Conservation (phyloP, 1,140 invertebrate genomes). For the Rhagoletis pomonella region DNA sequence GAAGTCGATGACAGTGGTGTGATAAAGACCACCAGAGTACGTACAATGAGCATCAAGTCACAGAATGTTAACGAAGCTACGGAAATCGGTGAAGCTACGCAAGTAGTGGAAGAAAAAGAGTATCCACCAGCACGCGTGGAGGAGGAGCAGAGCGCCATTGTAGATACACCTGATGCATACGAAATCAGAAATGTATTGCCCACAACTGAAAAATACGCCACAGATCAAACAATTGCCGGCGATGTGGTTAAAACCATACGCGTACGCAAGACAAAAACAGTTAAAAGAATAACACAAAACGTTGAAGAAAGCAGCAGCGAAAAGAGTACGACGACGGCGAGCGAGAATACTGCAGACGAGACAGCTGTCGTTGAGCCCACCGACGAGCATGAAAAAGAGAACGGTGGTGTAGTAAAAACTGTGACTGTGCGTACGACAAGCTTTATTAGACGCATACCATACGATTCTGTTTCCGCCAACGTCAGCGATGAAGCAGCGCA, state of each 20-base stretch:
- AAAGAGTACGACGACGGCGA: conserved; percentile 11
- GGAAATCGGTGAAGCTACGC: background rate
- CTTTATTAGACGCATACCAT: conserved; percentile 61
- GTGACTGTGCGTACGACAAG: conserved; percentile 70
- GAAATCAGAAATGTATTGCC: background rate
- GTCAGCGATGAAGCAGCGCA: background rate
- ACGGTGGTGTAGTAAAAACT: conserved; percentile 69
- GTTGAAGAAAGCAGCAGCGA: conserved; percentile 61
- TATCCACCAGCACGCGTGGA: background rate
- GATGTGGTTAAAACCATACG: conserved; percentile 71
- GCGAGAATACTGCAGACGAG: background rate
- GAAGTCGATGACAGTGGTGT: conserved; percentile 62
- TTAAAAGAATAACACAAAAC: conserved; percentile 69
- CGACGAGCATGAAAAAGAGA: conserved; percentile 53
- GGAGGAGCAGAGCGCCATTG: background rate
- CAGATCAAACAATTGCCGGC: conserved; percentile 60
- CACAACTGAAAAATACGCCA: background rate
- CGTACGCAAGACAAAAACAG: conserved; percentile 69
- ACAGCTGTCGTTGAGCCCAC: background rate
- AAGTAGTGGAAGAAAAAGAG: conserved; percentile 15
- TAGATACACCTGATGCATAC: background rate
- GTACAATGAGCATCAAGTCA: conserved; percentile 61
- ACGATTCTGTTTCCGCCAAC: background rate
- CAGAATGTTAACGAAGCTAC: background rate
- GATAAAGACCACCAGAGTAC: conserved; percentile 64